phyloP scores from a whole-genome alignment of 2,113 vertebrate genomes.

The Peromyscus leucopus region DNA sequence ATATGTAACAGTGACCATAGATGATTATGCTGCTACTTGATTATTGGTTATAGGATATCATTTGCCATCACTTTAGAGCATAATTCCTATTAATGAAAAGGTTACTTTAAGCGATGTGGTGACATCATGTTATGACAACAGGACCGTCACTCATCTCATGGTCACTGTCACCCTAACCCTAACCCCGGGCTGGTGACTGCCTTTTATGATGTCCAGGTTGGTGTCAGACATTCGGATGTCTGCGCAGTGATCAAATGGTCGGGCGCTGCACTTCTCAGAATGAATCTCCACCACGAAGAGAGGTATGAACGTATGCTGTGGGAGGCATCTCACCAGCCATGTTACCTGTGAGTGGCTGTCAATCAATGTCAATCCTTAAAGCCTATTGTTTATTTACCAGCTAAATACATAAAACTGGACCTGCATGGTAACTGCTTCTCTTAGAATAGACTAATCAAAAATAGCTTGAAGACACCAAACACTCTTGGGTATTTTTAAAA shows the following conservation, averaged over 20 bases:
- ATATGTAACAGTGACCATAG: neutral
- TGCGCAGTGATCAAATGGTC: neutral
- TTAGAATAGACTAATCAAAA: neutral
- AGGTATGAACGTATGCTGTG: neutral
- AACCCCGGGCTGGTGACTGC: neutral
- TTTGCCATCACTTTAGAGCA: neutral
- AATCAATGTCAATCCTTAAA: neutral
- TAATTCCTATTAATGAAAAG: neutral
- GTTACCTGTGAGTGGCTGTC: no score
- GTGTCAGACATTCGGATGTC: neutral
- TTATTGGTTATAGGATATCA: neutral
- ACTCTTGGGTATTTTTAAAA: neutral
- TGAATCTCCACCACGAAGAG: neutral
- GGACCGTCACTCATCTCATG: neutral
- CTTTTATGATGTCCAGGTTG: neutral
- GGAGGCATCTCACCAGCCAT: neutral
- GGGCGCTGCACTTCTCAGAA: neutral
- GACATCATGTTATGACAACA: neutral
- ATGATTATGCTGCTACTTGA: neutral
- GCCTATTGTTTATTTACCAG: neutral
- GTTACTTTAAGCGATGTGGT: neutral
- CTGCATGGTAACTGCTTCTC: neutral
- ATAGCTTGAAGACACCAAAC: constrained; percentile 32
- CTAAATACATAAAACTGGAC: neutral
- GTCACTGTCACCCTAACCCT: neutral